Evolutionary conservation across 2,797 vertebrate genomes (phyloP), one percentile per base, ranked within the genome.

Genomic region (Merluccius polli): DNA sequence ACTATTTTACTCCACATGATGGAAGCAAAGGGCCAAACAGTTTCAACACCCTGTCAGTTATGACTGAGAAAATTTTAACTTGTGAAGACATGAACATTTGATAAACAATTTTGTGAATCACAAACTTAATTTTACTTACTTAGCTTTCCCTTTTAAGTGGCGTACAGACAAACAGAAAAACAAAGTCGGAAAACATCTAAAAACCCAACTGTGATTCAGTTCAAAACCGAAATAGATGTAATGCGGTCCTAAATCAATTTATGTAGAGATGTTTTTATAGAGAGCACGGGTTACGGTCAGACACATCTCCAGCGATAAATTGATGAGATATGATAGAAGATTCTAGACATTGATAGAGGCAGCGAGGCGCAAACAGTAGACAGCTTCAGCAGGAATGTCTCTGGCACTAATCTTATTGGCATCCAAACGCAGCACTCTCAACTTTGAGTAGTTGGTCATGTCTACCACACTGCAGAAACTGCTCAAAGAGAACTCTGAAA

Each of bases 371-470:
- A 99, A 94, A 88, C 98, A 99, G 86, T 95, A 96, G 71, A 95
- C 94, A 82, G 95, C 95, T 77, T 98, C 95, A 7, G 92, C 87
- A 0, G 97, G 96, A 83, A 99, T 90, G 77, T 93, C 95, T 76
- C 83, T 89, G 71, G 93, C 91, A 0, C 88, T 94, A 72, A 99
- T 92, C 33, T 90, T 88, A 77, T 99, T 99, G 81, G 95, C 97
- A 79, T 99, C 97, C 91, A 99, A 85, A 4, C 97, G 95, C 84
- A 99, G 89, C 74, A 97, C 94, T 79, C 90, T 95, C 77, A 99
- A 91, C 84, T 86, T 95, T 77, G 97, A 99, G 82, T 95, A 98
- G 85, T 94, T 95, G 2, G 78, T 77, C 27, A 94, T 93, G 74
- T 96, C 94, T 63, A 94, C 85, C 18, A 94, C 89, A 35, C 93